phyloP scores from a whole-genome alignment of 2,888 invertebrate genomes.

The Agrochola lota region DNA sequence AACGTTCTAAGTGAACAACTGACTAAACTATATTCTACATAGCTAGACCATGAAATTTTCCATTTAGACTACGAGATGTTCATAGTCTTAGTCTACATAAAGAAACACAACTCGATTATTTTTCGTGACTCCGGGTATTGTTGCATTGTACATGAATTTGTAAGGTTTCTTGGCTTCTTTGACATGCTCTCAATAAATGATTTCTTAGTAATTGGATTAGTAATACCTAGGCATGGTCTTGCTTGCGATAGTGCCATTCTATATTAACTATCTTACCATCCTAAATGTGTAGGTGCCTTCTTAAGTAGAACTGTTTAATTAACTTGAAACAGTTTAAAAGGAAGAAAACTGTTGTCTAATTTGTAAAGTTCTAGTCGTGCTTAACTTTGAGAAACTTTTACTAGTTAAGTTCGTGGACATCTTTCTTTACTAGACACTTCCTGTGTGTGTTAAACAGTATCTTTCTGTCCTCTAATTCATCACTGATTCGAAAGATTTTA shows the following conservation, averaged over 20 bases:
- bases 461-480: neutral
- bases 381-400: slow-evolving; percentile 41
- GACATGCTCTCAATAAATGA: slow-evolving; percentile 29
- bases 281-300: too few species aligned
- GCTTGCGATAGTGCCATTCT: neutral
- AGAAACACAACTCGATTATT: neutral
- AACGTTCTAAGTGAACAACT: neutral
- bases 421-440: slow-evolving; percentile 5
- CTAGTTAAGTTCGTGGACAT: slow-evolving; percentile 24
- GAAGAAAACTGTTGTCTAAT: slow-evolving; percentile 19
- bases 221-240: neutral
- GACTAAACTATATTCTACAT: neutral
- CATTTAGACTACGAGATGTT: neutral
- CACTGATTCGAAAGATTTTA: neutral
- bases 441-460: neutral
- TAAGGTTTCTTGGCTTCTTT: slow-evolving; percentile 26
- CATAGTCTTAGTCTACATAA: neutral
- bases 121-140: neutral
- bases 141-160: slow-evolving; percentile 25
- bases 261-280: too few species aligned
- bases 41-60: neutral
- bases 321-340: slow-evolving; percentile 5
- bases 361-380: slow-evolving; percentile 28
- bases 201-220: slow-evolving; percentile 37
- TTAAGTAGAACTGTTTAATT: neutral